Base-by-base conservation (phyloP, 2,113 vertebrate genomes). In the Gallinago paraguaiae region DNA sequence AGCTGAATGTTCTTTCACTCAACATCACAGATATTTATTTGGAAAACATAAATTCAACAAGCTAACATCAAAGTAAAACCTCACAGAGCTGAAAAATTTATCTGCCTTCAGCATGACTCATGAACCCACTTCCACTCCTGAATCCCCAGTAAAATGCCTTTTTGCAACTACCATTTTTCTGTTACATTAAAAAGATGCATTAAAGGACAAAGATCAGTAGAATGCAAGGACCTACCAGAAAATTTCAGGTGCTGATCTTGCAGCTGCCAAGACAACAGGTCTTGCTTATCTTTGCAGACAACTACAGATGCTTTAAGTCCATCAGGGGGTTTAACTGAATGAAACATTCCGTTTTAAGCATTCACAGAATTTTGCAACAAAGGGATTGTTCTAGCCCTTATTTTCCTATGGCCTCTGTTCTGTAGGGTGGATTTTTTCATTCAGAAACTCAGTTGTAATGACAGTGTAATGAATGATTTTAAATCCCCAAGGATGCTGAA, bases 31-130 rank as follows among this genome's bases (percentile, higher is more conserved):
- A 15, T 67, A 63, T 9, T 82, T 94, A 67, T 64, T 82, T 69
- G 51, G 25, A 59, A 86, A 93, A 92, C 76, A 70, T 90, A 51
- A 68, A 92, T 69, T 86, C 72, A 86, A 92, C 80, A 93, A 93
- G 74, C 17, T 59, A 86, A 81, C 43, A 92, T 93, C 76, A 86
- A 94, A 94, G 83, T 33, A 71, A 78, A 95, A 46, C 33, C 30
- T 60, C 27, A n/a, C 10, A 71, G 57, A 78, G 43, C 12, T 56
- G 51, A 93, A 95, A 86, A 84, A 86, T 75, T 61, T 67, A 77
- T 61, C 59, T 74, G 24, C n/a, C 48, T 82, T 92, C 77, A 68
- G 60, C 46, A 48, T 68, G 76, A 81, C 64, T 92, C 48, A 70
- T 63, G 50, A 74, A 88, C n/a, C 45, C 10, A 57, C 57, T 91